Evolutionary conservation across 2,888 invertebrate species (phyloP), one percentile per base, ranked within the genome.

Genomic region (Dascillus cervinus): DNA sequence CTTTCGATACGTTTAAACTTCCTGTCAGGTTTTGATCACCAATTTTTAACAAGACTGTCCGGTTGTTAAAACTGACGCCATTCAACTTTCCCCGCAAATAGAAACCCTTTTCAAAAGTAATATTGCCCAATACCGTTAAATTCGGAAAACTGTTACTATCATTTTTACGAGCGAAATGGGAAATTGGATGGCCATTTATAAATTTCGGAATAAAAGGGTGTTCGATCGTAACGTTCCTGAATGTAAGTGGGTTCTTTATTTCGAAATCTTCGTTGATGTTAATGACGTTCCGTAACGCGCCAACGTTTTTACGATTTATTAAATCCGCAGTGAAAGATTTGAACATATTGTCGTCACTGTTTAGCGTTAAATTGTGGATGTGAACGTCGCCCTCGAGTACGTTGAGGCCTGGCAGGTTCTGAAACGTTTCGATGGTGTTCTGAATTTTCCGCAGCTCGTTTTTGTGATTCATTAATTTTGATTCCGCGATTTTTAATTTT

Each of bases 1-100:
- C 26, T 14, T 39, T 34, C 9, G 33, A 26, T n/a, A 51, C 27
- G 3, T 59, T 43, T 9, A 62, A 48, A 9, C 49, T 51, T 2
- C 64, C 43, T 32, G 52, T 50, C 11, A 72, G 57, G 24, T 58
- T 52, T 44, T 66, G 64, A 34, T 60, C 34, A 43, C 55, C 40
- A 9, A 45, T 41, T 11, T 46, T 55, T 14, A 65, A 36, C 3
- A 67, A 32, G 15, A 66, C 26, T 26, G 47, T 52, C 4, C 53
- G 43, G 13, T 49, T 29, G 19, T 48, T 44, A 23, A 64, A 47
- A 17, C 40, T 44, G 4, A 62, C 40, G 9, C 50, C 48, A 36
- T 65, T 61, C 3, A 66, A 20, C 13, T 29, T 40, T 21, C 56
- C 55, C 12, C 41, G 28, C 8, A 62, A 36, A 17, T 43, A 39